Conservation (phyloP, 2,113 vertebrate species). For the Entelurus aequoreus region DNA sequence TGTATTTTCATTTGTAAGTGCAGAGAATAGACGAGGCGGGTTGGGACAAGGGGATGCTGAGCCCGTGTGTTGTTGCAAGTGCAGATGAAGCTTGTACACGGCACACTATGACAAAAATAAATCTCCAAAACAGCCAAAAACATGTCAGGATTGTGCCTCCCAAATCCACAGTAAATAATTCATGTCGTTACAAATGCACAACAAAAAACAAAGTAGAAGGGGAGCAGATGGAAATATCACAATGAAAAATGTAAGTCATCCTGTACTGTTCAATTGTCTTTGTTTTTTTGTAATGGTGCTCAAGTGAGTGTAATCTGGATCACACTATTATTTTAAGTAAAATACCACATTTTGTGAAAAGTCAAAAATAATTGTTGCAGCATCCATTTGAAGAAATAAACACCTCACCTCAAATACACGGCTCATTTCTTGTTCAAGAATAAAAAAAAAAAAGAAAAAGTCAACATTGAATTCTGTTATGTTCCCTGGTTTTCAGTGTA, state of each 20-base stretch:
- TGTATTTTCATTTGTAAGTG: conserved; percentile 46
- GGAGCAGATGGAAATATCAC: conserved; percentile 9
- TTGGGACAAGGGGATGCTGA: conserved; percentile 15
- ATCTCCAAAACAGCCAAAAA: conserved; percentile 30
- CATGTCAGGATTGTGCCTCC: conserved; percentile 34
- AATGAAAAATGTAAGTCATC: conserved; percentile 23
- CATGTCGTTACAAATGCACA: conserved; percentile 7
- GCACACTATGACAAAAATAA: conserved; percentile 38
- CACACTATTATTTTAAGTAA: not conserved
- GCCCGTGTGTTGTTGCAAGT: conserved; percentile 43
- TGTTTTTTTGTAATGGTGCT: not conserved
- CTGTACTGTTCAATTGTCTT: conserved; percentile 13
- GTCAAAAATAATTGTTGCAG: too few relatives aligned
- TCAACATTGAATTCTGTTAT: too few relatives aligned
- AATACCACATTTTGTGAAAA: too few relatives aligned
- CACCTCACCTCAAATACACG: not conserved
- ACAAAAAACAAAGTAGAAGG: conserved; percentile 15
- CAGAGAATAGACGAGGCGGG: conserved; percentile 17
- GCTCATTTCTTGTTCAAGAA: too few relatives aligned
- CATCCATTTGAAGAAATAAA: too few relatives aligned
- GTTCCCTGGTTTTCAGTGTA: too few relatives aligned
- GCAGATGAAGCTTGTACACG: conserved; percentile 35
- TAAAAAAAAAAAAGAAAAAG: too few relatives aligned
- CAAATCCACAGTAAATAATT: conserved; percentile 34
- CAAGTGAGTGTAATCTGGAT: conserved; percentile 8